Conservation (phyloP, 2,113 vertebrate species). For the Lethenteron camtschaticum region DNA sequence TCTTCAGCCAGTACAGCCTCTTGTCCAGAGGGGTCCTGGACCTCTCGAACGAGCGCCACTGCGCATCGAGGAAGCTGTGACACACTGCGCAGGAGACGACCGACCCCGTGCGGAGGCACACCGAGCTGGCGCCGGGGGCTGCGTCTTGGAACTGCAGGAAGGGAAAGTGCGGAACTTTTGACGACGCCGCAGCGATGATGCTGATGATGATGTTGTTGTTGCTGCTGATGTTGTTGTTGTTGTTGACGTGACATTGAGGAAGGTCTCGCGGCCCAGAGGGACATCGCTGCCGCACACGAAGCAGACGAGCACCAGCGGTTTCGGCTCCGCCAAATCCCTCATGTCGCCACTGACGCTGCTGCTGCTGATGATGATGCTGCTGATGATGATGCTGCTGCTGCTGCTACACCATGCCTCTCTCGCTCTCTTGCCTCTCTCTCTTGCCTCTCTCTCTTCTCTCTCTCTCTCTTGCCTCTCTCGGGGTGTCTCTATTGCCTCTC, state of each 20-base stretch:
- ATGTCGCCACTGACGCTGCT: too few relatives aligned
- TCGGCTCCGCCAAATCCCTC: too few relatives aligned
- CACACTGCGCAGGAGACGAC: slow-evolving; percentile 69
- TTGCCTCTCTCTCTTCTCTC: too few relatives aligned
- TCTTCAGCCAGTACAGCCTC: slow-evolving; percentile 85
- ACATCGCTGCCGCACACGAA: slow-evolving; percentile 71
- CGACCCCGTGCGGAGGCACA: slow-evolving; percentile 31
- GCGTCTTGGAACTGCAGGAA: slow-evolving; percentile 76
- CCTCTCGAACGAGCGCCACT: slow-evolving; percentile 84
- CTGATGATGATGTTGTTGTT: slow-evolving; percentile 19
- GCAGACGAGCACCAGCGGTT: slow-evolving; percentile 30
- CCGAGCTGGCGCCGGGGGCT: slow-evolving; percentile 59
- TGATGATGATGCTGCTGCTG: too few relatives aligned
- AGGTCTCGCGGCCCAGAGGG: slow-evolving; percentile 44
- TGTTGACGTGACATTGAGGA: slow-evolving; percentile 36
- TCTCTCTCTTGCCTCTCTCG: too few relatives aligned
- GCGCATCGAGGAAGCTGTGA: slow-evolving; percentile 67
- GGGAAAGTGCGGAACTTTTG: slow-evolving; percentile 42
- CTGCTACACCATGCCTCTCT: too few relatives aligned
- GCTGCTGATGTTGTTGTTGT: too few relatives aligned
- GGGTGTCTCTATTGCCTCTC: too few relatives aligned
- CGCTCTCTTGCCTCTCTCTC: too few relatives aligned
- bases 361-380: too few relatives aligned
- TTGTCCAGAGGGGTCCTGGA: slow-evolving; percentile 67
- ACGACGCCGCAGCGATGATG: background rate